Percentiles rank a stretch among this genome's conserved stretches.
These are phyloP conservation scores for Empis livida DNA, from an alignment of 2,888 invertebrate species.

Conservation along the genomic window DNA sequence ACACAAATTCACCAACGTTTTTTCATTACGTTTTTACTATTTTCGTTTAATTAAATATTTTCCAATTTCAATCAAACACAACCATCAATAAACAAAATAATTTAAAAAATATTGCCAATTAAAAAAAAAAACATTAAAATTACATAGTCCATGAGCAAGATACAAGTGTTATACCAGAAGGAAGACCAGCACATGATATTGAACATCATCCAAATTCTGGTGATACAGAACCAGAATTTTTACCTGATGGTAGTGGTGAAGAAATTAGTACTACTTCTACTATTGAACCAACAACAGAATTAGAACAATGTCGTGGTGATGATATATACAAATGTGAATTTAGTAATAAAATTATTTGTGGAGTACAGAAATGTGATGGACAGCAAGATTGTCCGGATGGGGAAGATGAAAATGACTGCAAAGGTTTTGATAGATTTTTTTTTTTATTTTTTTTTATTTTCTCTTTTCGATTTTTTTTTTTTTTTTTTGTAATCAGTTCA, in stretches of 20 bases:
- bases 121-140: too few species aligned
- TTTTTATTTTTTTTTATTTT: too few species aligned
- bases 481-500: too few species aligned
- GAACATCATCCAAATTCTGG: constrained; percentile 1
- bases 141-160: constrained; percentile 1
- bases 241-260: too few species aligned
- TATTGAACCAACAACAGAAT: neutral
- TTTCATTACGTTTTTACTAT: too few species aligned
- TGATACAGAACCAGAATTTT: neutral
- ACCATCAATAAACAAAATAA: too few species aligned
- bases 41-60: too few species aligned
- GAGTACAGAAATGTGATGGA: constrained; percentile 46
- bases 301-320: constrained; percentile 12
- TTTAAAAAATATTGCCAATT: too few species aligned
- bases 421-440: constrained; percentile 12
- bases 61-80: too few species aligned
- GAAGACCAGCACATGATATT: neutral
- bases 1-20: too few species aligned
- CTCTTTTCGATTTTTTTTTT: too few species aligned
- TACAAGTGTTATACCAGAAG: neutral
- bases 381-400: constrained; percentile 45
- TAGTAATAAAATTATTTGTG: constrained; percentile 12
- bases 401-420: constrained; percentile 43
- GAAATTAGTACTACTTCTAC: neutral
- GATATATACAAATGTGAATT: constrained; percentile 11